These are phyloP conservation scores for Ascidia mentula DNA, from an alignment of 23 tunicate genomes.

Conservation along the genomic window DNA sequence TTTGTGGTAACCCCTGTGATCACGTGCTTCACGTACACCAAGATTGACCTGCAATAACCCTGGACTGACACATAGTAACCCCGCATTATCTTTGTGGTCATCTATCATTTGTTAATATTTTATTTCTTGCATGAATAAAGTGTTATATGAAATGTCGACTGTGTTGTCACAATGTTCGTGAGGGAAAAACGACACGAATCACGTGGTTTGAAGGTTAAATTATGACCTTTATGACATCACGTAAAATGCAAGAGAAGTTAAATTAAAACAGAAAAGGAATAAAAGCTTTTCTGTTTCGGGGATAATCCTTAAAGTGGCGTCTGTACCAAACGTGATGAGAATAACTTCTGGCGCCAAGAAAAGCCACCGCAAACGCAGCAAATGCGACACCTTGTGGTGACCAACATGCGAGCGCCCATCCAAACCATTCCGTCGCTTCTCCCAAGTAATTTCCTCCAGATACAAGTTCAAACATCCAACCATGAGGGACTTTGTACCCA, in stretches of 20 bases:
- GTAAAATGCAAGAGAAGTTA: not conserved
- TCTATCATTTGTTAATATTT: not conserved
- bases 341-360: constrained; percentile 64
- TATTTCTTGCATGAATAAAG: not conserved
- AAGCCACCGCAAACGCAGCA: constrained; percentile 56
- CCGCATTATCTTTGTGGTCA: not conserved
- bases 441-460: constrained; percentile 73
- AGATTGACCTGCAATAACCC: not conserved
- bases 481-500: constrained; percentile 79
- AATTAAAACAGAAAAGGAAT: constrained; percentile 55
- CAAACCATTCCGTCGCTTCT: constrained; percentile 66
- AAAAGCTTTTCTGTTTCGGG: constrained; percentile 54
- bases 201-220: too few relatives aligned
- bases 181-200: not conserved
- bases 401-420: constrained; percentile 80
- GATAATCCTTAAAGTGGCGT: constrained; percentile 58
- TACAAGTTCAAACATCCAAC: constrained; percentile 70
- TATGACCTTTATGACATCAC: not conserved
- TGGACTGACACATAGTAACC: not conserved
- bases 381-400: constrained; percentile 71
- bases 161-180: not conserved
- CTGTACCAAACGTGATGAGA: constrained; percentile 78
- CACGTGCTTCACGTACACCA: constrained; percentile 11
- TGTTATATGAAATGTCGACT: too few relatives aligned
- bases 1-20: constrained; percentile 41